phyloP scores from a whole-genome alignment of 2,113 vertebrate species.

The Silurus asotus region DNA sequence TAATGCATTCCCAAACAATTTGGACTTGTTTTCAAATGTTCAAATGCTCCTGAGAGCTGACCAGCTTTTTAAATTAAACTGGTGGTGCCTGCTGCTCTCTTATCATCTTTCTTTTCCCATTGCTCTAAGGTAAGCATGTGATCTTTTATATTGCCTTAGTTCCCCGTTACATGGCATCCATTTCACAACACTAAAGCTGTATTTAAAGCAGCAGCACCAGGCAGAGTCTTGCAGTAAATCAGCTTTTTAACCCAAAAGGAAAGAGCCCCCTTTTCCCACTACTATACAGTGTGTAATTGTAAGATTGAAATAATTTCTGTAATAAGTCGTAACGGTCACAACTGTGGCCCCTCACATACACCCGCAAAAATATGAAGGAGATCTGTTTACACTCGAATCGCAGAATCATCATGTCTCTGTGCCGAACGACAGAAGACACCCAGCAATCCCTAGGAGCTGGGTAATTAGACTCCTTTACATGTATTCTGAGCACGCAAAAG shows the following conservation, averaged over 20 bases:
- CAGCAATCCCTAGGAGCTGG: slow-evolving; percentile 69
- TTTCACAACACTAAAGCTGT: background rate
- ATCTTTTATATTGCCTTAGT: background rate
- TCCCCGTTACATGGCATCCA: background rate
- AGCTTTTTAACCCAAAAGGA: slow-evolving; percentile 2
- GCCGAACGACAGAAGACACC: slow-evolving; percentile 72
- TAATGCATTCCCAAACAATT: background rate
- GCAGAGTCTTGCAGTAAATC: slow-evolving; percentile 30
- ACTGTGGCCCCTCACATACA: slow-evolving; percentile 34
- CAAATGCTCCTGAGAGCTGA: background rate
- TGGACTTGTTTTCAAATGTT: background rate
- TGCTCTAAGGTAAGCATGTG: background rate
- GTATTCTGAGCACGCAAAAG: slow-evolving; percentile 73
- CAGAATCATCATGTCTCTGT: slow-evolving; percentile 72
- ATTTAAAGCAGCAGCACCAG: background rate
- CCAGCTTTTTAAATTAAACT: background rate
- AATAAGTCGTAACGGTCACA: slow-evolving; percentile 59
- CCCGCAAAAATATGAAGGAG: slow-evolving; percentile 57
- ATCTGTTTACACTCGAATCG: slow-evolving; percentile 71
- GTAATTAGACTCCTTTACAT: slow-evolving; percentile 70
- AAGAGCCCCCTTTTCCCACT: slow-evolving; percentile 50
- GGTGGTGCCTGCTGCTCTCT: background rate
- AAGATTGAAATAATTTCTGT: slow-evolving; percentile 20
- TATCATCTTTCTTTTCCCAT: background rate
- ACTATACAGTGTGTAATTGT: slow-evolving; percentile 36